Percentiles rank a stretch among this genome's conserved stretches.
Conservation (phyloP, 1,140 invertebrate genomes). For the Meteorus sp. region DNA sequence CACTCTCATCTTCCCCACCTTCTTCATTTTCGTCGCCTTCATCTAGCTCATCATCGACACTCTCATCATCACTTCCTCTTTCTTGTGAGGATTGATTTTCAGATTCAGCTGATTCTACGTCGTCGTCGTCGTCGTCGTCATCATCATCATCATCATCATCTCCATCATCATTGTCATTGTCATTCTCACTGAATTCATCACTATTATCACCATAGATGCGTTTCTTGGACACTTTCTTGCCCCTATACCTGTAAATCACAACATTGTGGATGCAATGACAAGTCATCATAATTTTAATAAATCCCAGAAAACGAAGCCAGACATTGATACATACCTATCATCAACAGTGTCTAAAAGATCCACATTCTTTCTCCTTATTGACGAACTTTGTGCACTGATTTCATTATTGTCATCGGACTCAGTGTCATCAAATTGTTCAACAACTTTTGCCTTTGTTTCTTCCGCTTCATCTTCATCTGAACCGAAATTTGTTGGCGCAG, state of each 20-base stretch:
- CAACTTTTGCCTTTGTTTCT: conserved; percentile 53
- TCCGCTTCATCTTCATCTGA: conserved; percentile 61
- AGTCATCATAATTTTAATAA: conserved; percentile 10
- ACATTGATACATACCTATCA: conserved; percentile 47
- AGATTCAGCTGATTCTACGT: conserved; percentile 23
- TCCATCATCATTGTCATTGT: conserved; percentile 47
- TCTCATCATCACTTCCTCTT: conserved; percentile 37
- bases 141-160: conserved; percentile 34
- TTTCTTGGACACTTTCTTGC: conserved; percentile 67
- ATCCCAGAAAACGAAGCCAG: too few species aligned
- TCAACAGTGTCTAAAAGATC: conserved; percentile 69
- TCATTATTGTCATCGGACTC: conserved; percentile 38
- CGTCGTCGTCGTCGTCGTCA: conserved; percentile 17
- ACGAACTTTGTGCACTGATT: conserved; percentile 50
- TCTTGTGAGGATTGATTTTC: too few species aligned
- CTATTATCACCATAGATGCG: conserved; percentile 46
- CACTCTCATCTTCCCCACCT: conserved; percentile 38
- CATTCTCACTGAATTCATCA: conserved; percentile 29
- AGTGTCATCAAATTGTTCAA: conserved; percentile 41
- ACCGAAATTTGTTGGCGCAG: conserved; percentile 58
- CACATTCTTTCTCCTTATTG: conserved; percentile 67
- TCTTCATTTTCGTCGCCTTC: conserved; percentile 39
- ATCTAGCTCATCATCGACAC: conserved; percentile 30
- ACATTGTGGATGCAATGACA: conserved; percentile 19
- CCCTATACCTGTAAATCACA: conserved; percentile 64